Evolutionary conservation across 2,888 invertebrate species (phyloP), one percentile per base, ranked within the genome.

Genomic region (Ophioninae sp.): DNA sequence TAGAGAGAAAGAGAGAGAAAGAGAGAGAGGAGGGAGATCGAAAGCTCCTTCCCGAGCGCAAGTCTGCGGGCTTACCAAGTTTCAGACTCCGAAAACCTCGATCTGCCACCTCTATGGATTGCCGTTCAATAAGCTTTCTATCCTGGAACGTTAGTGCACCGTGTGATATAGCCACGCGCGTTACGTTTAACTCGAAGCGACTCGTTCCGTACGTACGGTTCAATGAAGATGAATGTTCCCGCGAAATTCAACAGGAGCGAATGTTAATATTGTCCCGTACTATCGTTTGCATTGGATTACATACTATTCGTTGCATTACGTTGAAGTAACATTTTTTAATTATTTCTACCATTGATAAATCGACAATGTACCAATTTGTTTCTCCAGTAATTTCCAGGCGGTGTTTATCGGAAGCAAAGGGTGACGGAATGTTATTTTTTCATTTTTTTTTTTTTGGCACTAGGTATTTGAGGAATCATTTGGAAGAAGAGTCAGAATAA

Each of bases 11-110:
- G 59, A 44, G 69, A 79, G 20, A 59, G 65, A 79, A 41, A 63
- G 72, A 65, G 37, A 41, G 61, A 68, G 65, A 58, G 64, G 59
- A 51, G 41, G 59, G 20, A 64, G 67, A 76, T 39, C 51, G 63
- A 10, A 88, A 89, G 86, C 88, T 88, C 87, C 79, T 79, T 81
- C 64, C 84, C 86, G 85, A 86, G 86, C 87, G 86, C 86, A 89
- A 89, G 87, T 89, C 86, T 83, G 77, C 80, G 86, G 76, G 87
- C 88, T 89, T 88, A 88, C 86, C 83, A 86, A 89, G 87, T 89
- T 89, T 86, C 78, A 85, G 80, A 68, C 86, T 82, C 82, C 72
- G 87, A 89, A 89, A 88, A 81, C 77, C 69, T 37, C n/a, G 64
- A 58, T 77, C 41, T 59, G 59, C 10, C 10, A 68, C 37, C 68